These are phyloP conservation scores for Brienomyrus longianalis DNA, from an alignment of 2,113 vertebrate species.

Conservation along the genomic window DNA sequence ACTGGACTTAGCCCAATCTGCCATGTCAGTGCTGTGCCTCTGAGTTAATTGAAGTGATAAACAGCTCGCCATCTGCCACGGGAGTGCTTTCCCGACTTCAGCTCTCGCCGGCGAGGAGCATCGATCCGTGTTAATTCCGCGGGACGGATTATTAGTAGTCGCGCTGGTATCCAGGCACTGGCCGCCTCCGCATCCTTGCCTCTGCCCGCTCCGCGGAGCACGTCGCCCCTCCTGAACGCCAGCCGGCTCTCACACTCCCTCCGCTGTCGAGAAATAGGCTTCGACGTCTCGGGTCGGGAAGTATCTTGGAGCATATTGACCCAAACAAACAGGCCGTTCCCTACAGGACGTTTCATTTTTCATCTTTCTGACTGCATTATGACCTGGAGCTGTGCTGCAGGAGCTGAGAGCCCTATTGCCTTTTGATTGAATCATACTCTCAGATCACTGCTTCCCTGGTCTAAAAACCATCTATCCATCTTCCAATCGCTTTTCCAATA, in stretches of 20 bases:
- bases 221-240: background rate
- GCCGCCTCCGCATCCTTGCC: background rate
- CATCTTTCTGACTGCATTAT: slow-evolving; percentile 14
- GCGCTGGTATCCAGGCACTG: background rate
- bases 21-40: slow-evolving; percentile 32
- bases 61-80: slow-evolving; percentile 44
- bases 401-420: background rate
- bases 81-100: slow-evolving; percentile 36
- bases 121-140: slow-evolving; percentile 44
- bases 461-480: background rate
- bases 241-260: background rate
- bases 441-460: background rate
- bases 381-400: slow-evolving; percentile 4
- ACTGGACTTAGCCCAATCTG: slow-evolving; percentile 24
- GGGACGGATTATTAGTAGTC: slow-evolving; percentile 38
- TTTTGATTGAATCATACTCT: slow-evolving; percentile 15
- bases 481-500: background rate
- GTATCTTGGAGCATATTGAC: slow-evolving; percentile 31
- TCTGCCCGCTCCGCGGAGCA: background rate
- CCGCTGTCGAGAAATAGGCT: slow-evolving; percentile 27
- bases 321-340: slow-evolving; percentile 21
- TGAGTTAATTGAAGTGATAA: slow-evolving; percentile 49
- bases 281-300: slow-evolving; percentile 16
- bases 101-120: slow-evolving; percentile 29
- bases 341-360: slow-evolving; percentile 30